Evolutionary conservation across 2,888 invertebrate genomes (phyloP), one percentile per base, ranked within the genome.

Genomic region (Trichogramma evanescens): DNA sequence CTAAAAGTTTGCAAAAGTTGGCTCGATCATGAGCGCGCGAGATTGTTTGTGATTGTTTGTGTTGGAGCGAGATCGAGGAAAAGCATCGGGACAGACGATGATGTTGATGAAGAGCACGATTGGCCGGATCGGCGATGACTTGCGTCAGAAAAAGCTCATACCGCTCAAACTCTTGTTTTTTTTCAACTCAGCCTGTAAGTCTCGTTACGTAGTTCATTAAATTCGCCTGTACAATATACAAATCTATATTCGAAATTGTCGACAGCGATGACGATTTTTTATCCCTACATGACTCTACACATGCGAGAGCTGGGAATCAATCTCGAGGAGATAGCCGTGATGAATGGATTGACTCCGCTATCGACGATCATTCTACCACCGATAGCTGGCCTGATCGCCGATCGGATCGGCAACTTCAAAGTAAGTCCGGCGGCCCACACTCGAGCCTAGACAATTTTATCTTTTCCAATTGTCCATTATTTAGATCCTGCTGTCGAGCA

Each of bases 341-440:
- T 89, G 87, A 88, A 88, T 1, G 87, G 89, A 1, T 84, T 89
- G 43, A 88, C 86, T 53, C 89, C 90, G 0, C 83, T 89, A 61
- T 82, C 89, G 26, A 86, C 88, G 64, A 88, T 90, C 67, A 81
- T 90, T 63, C 89, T 89, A 85, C 89, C 89, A 45, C 89, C 89
- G 1, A 74, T 89, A 42, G 87, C 89, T 4, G 89, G 89, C 61
- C 82, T 89, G 80, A 77, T 89, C 46, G 89, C 89, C 0, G 89
- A 90, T 77, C 86, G 87, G 77, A 88, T 90, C 66, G 90, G 90
- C 64, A 89, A 90, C 78, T 89, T 89, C 76, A 87, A 86, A 82
- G 89, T 89, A 72, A 79, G 79, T 10, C 26, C 26, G 3, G 10
- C 40, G 6, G 7, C 39, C 10, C n/a, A 49, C n/a, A 9, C 9